These are phyloP conservation scores for Gouania willdenowi DNA, from an alignment of 2,797 vertebrate genomes.

Conservation along the genomic window DNA sequence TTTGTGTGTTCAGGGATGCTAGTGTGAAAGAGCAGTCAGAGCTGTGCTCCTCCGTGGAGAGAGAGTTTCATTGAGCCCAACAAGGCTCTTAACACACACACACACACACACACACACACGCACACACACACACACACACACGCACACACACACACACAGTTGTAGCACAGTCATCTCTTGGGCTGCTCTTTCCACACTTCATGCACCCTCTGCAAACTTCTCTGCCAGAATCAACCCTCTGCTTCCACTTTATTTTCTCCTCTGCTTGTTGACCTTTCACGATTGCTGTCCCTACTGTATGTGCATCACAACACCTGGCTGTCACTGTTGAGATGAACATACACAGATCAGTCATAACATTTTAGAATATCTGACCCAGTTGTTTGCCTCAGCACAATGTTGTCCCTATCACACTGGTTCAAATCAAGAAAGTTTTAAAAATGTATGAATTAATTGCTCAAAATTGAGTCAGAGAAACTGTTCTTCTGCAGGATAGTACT, in stretches of 20 bases:
- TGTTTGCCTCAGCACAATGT: no score
- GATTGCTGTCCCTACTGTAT: no score
- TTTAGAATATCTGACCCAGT: no score
- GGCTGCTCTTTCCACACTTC: conserved; percentile 42
- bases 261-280: conserved; percentile 19
- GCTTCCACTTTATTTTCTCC: conserved; percentile 26
- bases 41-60: conserved; percentile 44
- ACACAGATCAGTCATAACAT: no score
- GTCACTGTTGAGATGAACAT: no score
- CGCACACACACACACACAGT: conserved; percentile 38
- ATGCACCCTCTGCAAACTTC: conserved; percentile 20
- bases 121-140: conserved; percentile 51
- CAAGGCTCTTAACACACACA: conserved; percentile 61
- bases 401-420: no score
- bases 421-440: no score
- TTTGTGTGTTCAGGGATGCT: conserved; percentile 60
- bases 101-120: conserved; percentile 40
- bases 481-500: no score
- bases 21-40: conserved; percentile 69
- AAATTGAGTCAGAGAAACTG: no score
- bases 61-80: conserved; percentile 60
- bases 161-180: conserved; percentile 19
- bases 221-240: conserved; percentile 35
- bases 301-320: no score
- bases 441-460: no score